Evolutionary conservation across 2,113 vertebrate species (phyloP), one percentile per base, ranked within the genome.

Genomic region (Perca flavescens): DNA sequence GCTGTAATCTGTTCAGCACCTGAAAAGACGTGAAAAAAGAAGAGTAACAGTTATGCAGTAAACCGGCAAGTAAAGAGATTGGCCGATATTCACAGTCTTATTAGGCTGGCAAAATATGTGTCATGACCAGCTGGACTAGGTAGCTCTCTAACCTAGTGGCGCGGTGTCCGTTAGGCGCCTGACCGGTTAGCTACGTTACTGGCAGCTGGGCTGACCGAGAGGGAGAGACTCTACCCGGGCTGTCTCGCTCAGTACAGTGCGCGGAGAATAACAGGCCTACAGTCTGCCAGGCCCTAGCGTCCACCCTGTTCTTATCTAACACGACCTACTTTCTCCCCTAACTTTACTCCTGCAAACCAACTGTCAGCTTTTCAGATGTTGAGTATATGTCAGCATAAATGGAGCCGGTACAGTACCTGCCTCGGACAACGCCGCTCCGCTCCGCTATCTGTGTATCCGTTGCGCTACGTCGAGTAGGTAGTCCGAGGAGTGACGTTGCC

Each of bases 1-100:
- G 94, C 92, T 95, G 91, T 91, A 92, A 88, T 94, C 91, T 91
- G 92, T 94, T 95, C 93, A 89, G 92, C 94, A 94, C 95, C 95
- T 96, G 64, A 87, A 87, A 88, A 89, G 54, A 77, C 58, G 64
- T 69, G 43, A 61, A 74, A 84, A 81, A 88, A 25, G 16, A 70
- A 50, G 3, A 58, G 17, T 1, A 75, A 77, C 78, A 71, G 73
- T 82, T 54, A 77, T 50, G 53, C 4, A 4, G 21, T 74, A 34
- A 80, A 56, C 43, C 12, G 3, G 1, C 4, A 5, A 28, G 43
- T 19, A 69, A 21, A 31, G 7, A 49, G 9, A 52, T 0, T 31
- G 31, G 14, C 14, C 2, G 10, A 9, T 6, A 47, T 7, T 50
- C 21, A 61, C 8, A 15, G 19, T 49, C 10, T n/a, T 14, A 25